These are phyloP conservation scores for Drosophila pectinifera DNA, from an alignment of 1,140 invertebrate species.

Conservation along the genomic window DNA sequence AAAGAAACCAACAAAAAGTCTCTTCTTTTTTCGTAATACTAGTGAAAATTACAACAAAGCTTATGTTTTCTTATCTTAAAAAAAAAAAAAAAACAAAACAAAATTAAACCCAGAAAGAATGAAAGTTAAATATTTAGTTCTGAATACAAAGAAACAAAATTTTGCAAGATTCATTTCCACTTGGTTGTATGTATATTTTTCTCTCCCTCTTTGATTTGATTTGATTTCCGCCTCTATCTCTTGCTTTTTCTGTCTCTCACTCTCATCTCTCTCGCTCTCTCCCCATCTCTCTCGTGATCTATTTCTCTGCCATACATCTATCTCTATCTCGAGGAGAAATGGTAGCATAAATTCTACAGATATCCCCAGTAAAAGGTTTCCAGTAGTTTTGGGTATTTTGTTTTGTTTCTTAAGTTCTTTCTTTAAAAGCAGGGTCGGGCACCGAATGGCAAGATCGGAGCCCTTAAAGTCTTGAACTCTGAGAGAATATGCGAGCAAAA, in stretches of 20 bases:
- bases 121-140: conserved; percentile 58
- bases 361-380: neutral
- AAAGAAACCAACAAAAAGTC: conserved; percentile 25
- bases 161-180: conserved; percentile 44
- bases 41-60: conserved; percentile 36
- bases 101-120: conserved; percentile 16
- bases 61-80: conserved; percentile 54
- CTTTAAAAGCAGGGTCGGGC: neutral
- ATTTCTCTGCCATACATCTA: conserved; percentile 6
- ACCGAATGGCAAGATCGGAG: neutral
- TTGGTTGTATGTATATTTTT: conserved; percentile 44
- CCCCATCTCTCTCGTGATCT: conserved; percentile 7
- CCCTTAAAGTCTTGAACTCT: neutral
- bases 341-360: conserved; percentile 7
- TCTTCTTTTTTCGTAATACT: conserved; percentile 45
- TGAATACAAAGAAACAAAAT: conserved; percentile 41
- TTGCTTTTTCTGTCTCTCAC: conserved; percentile 50
- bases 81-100: too few species aligned
- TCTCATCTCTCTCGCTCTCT: conserved; percentile 26
- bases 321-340: conserved; percentile 18
- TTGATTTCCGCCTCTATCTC: conserved; percentile 52
- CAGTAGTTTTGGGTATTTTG: neutral
- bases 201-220: conserved; percentile 18
- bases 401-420: neutral
- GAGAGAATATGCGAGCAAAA: neutral